Percentiles rank a stretch among this genome's conserved stretches.
These are phyloP conservation scores for Oryzias melastigma DNA, from an alignment of 2,113 vertebrate species.

Conservation along the genomic window DNA sequence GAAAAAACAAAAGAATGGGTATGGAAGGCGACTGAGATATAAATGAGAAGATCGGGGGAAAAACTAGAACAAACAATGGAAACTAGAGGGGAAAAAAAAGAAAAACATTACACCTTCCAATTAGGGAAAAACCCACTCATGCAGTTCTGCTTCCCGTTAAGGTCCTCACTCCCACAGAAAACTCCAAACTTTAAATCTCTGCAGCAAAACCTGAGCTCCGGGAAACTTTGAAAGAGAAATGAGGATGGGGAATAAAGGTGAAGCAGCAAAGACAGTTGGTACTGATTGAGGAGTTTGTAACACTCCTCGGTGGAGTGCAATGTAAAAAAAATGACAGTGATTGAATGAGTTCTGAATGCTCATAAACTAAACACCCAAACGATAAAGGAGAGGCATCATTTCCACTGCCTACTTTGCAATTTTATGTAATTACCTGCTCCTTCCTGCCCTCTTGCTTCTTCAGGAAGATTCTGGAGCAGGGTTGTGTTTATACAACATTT, in stretches of 20 bases:
- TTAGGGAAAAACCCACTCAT: slow-evolving; percentile 13
- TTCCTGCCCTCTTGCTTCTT: slow-evolving; percentile 1
- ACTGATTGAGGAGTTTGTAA: slow-evolving; percentile 45
- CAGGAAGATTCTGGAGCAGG: slow-evolving; percentile 29
- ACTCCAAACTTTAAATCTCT: slow-evolving; percentile 32
- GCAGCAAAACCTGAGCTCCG: slow-evolving; percentile 34
- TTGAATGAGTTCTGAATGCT: slow-evolving; percentile 9
- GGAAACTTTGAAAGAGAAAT: slow-evolving; percentile 42
- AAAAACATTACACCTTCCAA: background rate
- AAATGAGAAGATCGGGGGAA: background rate
- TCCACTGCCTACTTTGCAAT: slow-evolving; percentile 24
- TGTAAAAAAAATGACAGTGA: slow-evolving; percentile 15
- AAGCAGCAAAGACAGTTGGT: slow-evolving; percentile 25
- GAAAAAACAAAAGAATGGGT: too few species aligned
- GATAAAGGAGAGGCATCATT: slow-evolving; percentile 27
- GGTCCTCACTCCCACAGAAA: background rate
- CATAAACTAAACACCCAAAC: slow-evolving; percentile 39
- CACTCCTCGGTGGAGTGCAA: slow-evolving; percentile 22
- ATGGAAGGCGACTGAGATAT: background rate
- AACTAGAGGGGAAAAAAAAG: slow-evolving; percentile 1
- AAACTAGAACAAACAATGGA: slow-evolving; percentile 4
- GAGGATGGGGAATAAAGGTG: slow-evolving; percentile 16
- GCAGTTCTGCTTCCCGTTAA: slow-evolving; percentile 29
- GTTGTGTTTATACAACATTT: slow-evolving; percentile 1
- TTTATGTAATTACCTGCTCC: slow-evolving; percentile 41